Evolutionary conservation across 2,113 vertebrate species (phyloP), one percentile per base, ranked within the genome.

Genomic region (Chloropsis hardwickii): DNA sequence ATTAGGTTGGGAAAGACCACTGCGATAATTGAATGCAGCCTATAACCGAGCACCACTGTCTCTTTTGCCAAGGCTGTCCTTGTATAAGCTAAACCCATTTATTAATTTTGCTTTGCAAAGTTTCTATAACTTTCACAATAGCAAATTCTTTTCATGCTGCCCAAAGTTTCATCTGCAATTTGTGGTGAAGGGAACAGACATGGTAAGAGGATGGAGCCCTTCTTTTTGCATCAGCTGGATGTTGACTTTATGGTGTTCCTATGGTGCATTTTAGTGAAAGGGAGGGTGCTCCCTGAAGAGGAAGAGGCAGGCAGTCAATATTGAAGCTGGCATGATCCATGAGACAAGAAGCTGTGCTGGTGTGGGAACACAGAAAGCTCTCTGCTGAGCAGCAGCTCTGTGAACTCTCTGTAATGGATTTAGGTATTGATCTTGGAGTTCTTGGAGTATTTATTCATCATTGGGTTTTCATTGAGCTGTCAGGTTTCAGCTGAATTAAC

Each of bases 401-500:
- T 73, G 69, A 72, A 60, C 40, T 62, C 51, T 80, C 58, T 73
- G 56, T 69, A 86, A 89, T 57, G 70, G 86, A 67, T 84, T 93
- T 85, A 86, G n/a, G 86, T 69, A 89, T 86, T 92, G 84, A 88
- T 94, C 45, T 57, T 90, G 42, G 61, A 87, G 60, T 72, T 94
- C 45, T 57, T 90, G 42, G 61, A 87, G 60, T 72, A 70, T 37
- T 84, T 94, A 56, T 78, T 86, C 45, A 77, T 86, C 22, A 64
- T 76, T 35, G 65, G 33, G 35, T 82, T 88, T 76, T 84, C 37
- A 76, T 51, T 40, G 51, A 82, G 56, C 58, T 90, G 47, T 84
- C 84, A 84, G 48, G 20, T 71, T 92, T 93, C 47, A 95, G 90
- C 86, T 53, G 51, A 85, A 92, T 92, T 94, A 96, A 86, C 57